Evolutionary conservation across 2,797 vertebrate genomes (phyloP).

Genomic region (Cichlasoma orientale): DNA sequence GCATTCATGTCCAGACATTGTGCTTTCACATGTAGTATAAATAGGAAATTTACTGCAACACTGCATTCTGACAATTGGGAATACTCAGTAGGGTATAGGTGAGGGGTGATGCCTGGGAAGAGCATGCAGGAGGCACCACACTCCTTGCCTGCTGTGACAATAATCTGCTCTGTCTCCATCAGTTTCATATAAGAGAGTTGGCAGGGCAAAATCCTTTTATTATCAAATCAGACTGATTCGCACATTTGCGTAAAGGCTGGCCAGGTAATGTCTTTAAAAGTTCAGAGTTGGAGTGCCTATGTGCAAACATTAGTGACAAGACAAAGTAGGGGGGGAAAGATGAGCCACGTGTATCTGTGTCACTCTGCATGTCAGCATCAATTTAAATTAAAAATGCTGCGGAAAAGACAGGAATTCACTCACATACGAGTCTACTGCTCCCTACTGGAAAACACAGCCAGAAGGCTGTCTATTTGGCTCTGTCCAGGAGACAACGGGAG

Average conservation of each 20-base stretch:
- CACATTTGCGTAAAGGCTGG: neutral
- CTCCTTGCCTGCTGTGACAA: no score
- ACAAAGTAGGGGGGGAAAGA: neutral
- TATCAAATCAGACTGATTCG: neutral
- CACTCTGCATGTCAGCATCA: neutral
- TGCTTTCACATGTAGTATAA: no score
- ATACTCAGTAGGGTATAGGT: neutral
- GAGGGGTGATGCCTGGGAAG: neutral
- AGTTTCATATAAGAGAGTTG: neutral
- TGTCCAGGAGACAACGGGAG: slow-evolving; percentile 50
- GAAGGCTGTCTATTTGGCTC: slow-evolving; percentile 37
- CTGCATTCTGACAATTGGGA: neutral
- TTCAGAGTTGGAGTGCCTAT: neutral
- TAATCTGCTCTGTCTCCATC: neutral
- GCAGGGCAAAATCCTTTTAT: neutral
- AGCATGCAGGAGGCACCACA: neutral
- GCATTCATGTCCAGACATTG: no score
- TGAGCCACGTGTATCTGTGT: neutral
- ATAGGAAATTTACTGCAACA: neutral
- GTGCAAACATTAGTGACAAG: neutral
- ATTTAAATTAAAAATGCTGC: neutral
- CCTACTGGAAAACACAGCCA: slow-evolving; percentile 22
- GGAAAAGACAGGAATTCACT: slow-evolving; percentile 17
- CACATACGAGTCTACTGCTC: neutral
- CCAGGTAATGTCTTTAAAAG: neutral